phyloP scores from a whole-genome alignment of 2,797 vertebrate genomes.

The Onychomys arenicola region DNA sequence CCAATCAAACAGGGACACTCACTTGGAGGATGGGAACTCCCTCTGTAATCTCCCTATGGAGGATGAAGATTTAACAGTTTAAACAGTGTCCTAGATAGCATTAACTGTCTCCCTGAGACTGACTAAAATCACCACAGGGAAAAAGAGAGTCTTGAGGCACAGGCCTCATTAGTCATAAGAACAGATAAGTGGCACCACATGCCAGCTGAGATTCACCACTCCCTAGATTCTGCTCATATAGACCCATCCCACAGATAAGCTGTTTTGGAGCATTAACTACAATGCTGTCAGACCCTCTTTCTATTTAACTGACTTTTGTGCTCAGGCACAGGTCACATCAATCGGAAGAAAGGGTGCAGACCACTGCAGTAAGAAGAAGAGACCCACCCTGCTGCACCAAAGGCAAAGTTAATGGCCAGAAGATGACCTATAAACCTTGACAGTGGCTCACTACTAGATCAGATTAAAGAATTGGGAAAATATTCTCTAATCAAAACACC shows the following conservation, averaged over 20 bases:
- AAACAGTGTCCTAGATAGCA: too few relatives aligned
- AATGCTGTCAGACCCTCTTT: not conserved
- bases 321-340: not conserved
- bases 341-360: not conserved
- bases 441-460: too few relatives aligned
- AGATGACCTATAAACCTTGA: too few relatives aligned
- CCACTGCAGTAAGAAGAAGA: not conserved
- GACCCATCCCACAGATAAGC: not conserved
- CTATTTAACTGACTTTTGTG: not conserved
- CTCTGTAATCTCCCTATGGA: not conserved
- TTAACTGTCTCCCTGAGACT: not conserved
- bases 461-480: too few relatives aligned
- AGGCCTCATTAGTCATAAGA: not conserved
- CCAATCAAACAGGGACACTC: too few relatives aligned
- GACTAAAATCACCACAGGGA: not conserved
- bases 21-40: not conserved
- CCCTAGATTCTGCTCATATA: not conserved
- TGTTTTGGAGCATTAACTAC: not conserved
- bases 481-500: too few relatives aligned
- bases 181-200: not conserved
- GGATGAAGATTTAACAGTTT: not conserved
- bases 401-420: too few relatives aligned
- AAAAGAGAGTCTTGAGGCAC: not conserved
- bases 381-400: too few relatives aligned
- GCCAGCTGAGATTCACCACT: not conserved